phyloP scores from a whole-genome alignment of 2,113 vertebrate species.

The Xyrauchen texanus region DNA sequence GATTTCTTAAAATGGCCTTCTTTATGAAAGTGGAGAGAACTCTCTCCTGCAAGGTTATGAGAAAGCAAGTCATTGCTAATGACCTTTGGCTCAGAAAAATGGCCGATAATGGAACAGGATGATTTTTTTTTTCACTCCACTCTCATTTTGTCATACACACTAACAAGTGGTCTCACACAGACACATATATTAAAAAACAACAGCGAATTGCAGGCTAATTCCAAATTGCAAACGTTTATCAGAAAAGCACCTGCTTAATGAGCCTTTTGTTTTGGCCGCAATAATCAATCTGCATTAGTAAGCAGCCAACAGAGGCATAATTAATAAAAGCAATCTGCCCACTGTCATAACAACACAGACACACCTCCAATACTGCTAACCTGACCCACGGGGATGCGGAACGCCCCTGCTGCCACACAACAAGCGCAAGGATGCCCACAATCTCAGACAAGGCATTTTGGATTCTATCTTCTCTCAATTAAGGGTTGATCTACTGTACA shows the following conservation, averaged over 20 bases:
- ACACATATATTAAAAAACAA: conserved; percentile 13
- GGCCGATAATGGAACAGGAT: conserved; percentile 45
- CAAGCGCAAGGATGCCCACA: conserved; percentile 10
- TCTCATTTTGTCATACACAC: neutral
- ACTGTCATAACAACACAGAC: conserved; percentile 51
- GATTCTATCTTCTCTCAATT: conserved; percentile 54
- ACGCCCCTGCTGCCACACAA: conserved; percentile 30
- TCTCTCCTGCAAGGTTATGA: neutral
- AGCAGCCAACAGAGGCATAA: conserved; percentile 42
- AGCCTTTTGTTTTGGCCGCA: conserved; percentile 66
- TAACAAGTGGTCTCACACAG: conserved; percentile 14
- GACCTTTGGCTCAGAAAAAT: neutral
- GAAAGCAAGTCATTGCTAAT: neutral
- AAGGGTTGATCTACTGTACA: conserved; percentile 52
- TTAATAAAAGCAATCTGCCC: conserved; percentile 55
- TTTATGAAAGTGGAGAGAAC: neutral
- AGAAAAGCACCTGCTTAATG: conserved; percentile 58
- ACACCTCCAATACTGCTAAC: conserved; percentile 36
- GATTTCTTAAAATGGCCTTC: conserved; percentile 25
- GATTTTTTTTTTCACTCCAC: conserved; percentile 1
- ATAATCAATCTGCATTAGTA: conserved; percentile 57
- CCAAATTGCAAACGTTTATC: conserved; percentile 48
- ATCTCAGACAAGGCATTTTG: conserved; percentile 56
- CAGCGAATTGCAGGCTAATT: conserved; percentile 24
- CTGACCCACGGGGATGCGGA: conserved; percentile 32